phyloP scores from a whole-genome alignment of 92 coral and sea anemone genomes.

The Parazoanthus atlanticus region DNA sequence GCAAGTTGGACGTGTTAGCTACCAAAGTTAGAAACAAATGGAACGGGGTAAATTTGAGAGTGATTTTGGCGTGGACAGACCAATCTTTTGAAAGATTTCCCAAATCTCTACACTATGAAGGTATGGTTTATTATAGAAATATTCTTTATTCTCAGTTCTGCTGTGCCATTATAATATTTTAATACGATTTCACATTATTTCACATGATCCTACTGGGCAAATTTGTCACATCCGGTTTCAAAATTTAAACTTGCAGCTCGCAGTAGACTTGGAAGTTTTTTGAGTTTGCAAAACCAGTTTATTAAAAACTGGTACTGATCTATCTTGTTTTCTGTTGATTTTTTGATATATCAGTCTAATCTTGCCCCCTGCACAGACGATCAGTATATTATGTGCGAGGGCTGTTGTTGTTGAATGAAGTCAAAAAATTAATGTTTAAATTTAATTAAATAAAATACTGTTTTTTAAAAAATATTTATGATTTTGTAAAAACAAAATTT shows the following conservation, averaged over 20 bases:
- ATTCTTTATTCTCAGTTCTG: background rate
- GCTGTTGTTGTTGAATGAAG: background rate
- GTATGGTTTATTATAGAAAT: constrained; percentile 39
- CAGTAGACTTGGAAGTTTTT: background rate
- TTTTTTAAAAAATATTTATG: too few species aligned
- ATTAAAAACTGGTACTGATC: background rate
- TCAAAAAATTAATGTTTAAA: background rate
- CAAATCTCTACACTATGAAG: constrained; percentile 91
- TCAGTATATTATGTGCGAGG: background rate
- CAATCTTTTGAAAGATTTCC: constrained; percentile 49
- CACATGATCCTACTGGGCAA: background rate
- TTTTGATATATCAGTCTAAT: background rate
- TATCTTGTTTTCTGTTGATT: background rate
- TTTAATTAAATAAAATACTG: too few species aligned
- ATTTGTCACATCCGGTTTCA: background rate
- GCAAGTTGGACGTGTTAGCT: constrained; percentile 91
- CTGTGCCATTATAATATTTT: too few species aligned
- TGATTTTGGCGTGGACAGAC: constrained; percentile 90
- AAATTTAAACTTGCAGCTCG: background rate
- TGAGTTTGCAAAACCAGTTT: background rate
- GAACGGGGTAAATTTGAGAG: constrained; percentile 62
- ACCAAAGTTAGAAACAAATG: constrained; percentile 69
- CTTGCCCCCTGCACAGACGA: background rate
- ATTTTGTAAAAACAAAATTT: too few species aligned
- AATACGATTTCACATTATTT: background rate